These are phyloP conservation scores for Orchestia grillus DNA, from an alignment of 1,140 invertebrate species.

Conservation along the genomic window DNA sequence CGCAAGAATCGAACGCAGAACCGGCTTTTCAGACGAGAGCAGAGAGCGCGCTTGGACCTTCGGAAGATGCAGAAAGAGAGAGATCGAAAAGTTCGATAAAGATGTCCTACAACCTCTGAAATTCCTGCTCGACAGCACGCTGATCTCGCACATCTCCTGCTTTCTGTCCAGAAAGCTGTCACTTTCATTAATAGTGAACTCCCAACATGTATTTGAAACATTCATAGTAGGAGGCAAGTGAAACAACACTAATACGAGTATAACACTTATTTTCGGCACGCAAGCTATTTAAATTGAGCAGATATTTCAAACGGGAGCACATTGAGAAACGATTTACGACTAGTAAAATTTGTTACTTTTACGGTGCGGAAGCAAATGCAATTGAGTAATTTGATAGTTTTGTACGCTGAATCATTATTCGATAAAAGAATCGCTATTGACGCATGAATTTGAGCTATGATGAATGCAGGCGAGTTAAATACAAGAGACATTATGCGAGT, in stretches of 20 bases:
- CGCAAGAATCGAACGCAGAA: not conserved
- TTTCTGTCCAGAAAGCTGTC: not conserved
- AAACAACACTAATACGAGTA: too few species aligned
- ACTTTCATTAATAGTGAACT: not conserved
- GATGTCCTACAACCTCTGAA: not conserved
- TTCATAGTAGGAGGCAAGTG: not conserved
- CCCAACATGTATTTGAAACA: not conserved
- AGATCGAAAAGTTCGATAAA: constrained; percentile 1
- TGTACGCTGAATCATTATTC: too few species aligned
- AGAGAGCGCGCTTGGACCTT: not conserved
- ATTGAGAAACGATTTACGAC: not conserved
- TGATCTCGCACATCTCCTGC: not conserved
- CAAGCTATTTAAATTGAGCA: not conserved
- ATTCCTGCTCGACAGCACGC: not conserved
- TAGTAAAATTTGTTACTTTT: not conserved
- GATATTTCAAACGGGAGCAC: not conserved
- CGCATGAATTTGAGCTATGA: too few species aligned
- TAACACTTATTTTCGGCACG: not conserved
- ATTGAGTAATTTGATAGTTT: too few species aligned
- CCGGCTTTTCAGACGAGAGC: not conserved
- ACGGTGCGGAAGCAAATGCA: not conserved
- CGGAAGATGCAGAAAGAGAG: not conserved
- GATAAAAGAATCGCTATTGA: too few species aligned
- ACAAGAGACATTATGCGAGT: too few species aligned
- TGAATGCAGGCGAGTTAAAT: too few species aligned